These are phyloP conservation scores for Microcebus murinus DNA, from an alignment of 2,113 vertebrate species.

Conservation along the genomic window DNA sequence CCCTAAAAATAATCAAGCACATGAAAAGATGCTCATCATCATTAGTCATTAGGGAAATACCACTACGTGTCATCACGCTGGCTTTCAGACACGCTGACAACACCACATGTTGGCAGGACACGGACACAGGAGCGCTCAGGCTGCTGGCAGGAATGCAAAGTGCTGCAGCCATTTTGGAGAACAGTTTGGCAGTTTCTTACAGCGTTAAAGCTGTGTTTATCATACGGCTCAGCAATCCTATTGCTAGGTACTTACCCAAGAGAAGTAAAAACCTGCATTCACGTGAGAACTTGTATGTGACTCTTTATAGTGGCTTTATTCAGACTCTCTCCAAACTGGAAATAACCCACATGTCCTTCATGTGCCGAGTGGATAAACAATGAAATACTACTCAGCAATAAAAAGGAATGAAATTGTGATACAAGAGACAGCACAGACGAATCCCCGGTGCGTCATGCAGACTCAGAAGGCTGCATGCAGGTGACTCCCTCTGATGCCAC, in stretches of 20 bases:
- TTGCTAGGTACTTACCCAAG: neutral
- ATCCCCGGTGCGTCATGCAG: neutral
- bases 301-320: slow-evolving; percentile 43
- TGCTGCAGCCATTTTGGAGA: neutral
- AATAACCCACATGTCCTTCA: neutral
- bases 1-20: neutral
- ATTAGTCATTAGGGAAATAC: neutral
- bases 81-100: neutral
- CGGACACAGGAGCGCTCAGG: neutral
- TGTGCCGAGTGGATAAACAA: neutral
- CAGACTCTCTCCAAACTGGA: neutral
- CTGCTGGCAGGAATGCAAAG: neutral
- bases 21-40: neutral
- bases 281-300: neutral
- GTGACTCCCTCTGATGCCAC: neutral
- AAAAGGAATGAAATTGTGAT: slow-evolving; percentile 1
- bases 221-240: neutral
- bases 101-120: neutral
- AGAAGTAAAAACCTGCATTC: neutral
- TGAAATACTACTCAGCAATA: neutral
- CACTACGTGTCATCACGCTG: neutral
- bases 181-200: neutral
- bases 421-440: neutral
- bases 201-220: neutral
- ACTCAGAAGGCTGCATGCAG: neutral